Evolutionary conservation across 35 echinoderm and acorn worm genomes (phyloP).

Genomic region (Patiria miniata): DNA sequence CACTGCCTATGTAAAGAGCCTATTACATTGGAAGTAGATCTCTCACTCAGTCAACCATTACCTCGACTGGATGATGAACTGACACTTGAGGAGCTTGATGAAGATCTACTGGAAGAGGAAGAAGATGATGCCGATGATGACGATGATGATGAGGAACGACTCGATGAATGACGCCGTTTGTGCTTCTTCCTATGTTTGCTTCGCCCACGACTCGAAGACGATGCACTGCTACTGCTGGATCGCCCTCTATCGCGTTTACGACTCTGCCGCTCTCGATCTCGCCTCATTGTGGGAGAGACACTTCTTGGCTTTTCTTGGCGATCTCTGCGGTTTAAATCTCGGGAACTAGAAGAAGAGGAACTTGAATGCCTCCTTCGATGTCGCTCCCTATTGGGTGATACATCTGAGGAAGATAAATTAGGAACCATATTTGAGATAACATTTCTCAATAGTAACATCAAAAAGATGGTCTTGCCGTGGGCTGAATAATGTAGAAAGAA

Average conservation of each 20-base stretch:
- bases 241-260: neutral
- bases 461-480: no score
- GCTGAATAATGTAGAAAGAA: no score
- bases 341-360: neutral
- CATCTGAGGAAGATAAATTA: no score
- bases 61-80: neutral
- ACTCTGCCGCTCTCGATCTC: neutral
- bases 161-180: neutral
- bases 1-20: no score
- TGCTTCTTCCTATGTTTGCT: neutral
- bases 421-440: neutral
- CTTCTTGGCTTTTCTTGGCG: neutral
- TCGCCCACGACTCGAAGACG: neutral
- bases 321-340: neutral
- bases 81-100: neutral
- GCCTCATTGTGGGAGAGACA: neutral
- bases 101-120: neutral
- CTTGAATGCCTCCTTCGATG: constrained; percentile 2
- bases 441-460: neutral
- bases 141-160: neutral
- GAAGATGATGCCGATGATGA: neutral
- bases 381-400: neutral
- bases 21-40: neutral
- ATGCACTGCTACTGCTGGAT: constrained; percentile 7
- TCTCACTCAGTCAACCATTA: neutral